Percentiles rank a stretch among this genome's conserved stretches.
Conservation (phyloP, 2,797 vertebrate species). For the Pseudomugil tenellus region DNA sequence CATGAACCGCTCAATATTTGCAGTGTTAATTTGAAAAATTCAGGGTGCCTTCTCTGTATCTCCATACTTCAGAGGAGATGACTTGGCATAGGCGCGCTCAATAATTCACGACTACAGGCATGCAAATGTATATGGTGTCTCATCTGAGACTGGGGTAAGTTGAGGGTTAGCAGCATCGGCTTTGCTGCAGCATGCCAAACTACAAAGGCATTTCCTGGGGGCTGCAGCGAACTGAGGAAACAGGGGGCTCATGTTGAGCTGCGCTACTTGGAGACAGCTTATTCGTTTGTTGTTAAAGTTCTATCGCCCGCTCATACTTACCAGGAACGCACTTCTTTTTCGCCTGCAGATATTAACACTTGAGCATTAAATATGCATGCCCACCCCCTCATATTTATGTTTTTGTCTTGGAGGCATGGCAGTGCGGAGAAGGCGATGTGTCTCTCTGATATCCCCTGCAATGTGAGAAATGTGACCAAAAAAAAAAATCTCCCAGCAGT, state of each 20-base stretch:
- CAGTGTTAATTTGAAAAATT: constrained; percentile 68
- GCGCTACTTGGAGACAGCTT: constrained; percentile 69
- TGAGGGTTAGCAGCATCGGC: constrained; percentile 68
- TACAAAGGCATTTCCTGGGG: constrained; percentile 78
- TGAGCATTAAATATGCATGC: constrained; percentile 76
- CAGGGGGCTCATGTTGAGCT: constrained; percentile 52
- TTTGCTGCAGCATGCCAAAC: constrained; percentile 67
- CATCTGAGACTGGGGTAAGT: constrained; percentile 76
- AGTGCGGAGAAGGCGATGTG: constrained; percentile 31
- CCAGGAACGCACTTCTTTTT: constrained; percentile 43
- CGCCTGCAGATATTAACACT: constrained; percentile 72
- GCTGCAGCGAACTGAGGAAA: constrained; percentile 63
- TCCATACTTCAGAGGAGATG: constrained; percentile 75
- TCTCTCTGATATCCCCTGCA: constrained; percentile 23
- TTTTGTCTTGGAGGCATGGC: constrained; percentile 63
- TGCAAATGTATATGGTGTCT: constrained; percentile 69
- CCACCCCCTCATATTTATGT: constrained; percentile 68
- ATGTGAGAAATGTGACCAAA: constrained; percentile 20
- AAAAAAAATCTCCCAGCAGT: constrained; percentile 10
- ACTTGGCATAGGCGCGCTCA: constrained; percentile 63
- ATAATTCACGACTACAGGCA: constrained; percentile 79
- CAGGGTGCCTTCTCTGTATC: constrained; percentile 54
- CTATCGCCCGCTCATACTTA: constrained; percentile 49
- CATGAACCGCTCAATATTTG: constrained; percentile 36
- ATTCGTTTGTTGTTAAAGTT: constrained; percentile 71